A percentile compares a stretch with the other conserved stretches of the same genome.
These are phyloP conservation scores for Carollia perspicillata DNA, from an alignment of 2,113 vertebrate genomes.

Conservation along the genomic window DNA sequence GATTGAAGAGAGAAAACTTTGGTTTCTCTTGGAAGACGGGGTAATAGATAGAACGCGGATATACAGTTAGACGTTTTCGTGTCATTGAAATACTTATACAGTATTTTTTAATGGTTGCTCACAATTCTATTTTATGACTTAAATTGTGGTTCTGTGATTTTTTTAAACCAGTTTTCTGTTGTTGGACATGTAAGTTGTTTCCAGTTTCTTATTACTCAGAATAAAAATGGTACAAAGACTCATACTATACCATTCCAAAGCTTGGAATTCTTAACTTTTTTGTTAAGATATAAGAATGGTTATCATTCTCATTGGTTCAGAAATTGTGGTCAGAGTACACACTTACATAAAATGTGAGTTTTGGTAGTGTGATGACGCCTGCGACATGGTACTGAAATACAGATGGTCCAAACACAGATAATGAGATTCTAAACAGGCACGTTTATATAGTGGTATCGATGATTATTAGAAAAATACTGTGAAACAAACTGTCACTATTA, in stretches of 20 bases:
- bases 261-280: neutral
- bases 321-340: neutral
- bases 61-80: neutral
- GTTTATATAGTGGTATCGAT: neutral
- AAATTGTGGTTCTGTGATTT: conserved; percentile 22
- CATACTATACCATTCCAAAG: neutral
- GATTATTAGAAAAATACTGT: neutral
- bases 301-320: conserved; percentile 5
- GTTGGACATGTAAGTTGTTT: neutral
- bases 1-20: neutral
- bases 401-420: neutral
- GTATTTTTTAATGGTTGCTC: neutral
- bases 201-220: conserved; percentile 25
- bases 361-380: neutral
- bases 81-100: neutral
- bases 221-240: conserved; percentile 45
- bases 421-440: neutral
- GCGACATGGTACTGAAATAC: neutral
- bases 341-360: neutral
- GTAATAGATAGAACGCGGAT: neutral
- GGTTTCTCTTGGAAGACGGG: neutral
- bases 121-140: conserved; percentile 14
- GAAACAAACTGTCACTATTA: neutral
- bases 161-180: neutral
- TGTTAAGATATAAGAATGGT: neutral